Base-by-base conservation (phyloP, 2,888 invertebrate species). In the Poecilobothrus nobilitatus region DNA sequence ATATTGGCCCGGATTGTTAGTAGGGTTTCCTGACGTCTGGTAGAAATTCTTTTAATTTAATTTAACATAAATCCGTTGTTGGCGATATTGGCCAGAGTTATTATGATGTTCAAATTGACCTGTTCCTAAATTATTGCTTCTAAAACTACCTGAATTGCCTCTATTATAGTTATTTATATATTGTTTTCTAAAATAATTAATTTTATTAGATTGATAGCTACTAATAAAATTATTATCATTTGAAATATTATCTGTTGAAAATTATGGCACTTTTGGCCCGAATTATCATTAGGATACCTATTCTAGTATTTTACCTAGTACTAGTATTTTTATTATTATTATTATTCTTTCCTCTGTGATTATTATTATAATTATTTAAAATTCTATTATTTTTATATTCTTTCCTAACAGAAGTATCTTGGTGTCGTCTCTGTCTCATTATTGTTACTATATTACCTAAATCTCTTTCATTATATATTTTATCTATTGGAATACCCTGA, bases 401-500 rank as follows among this genome's bases (percentile, higher is more conserved):
- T 64, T 21, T 37, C 27, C 63, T 65, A 12, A 67, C 41, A 62
- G 33, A 67, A 10, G 27, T 8, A 62, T 67, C 63, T 34, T 67
- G 63, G 27, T 61, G 63, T n/a, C 63, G 27, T 63, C 67, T 62
- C 27, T 63, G 18, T 37, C 62, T 68, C 67, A 69, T 69, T 41
- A 69, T 41, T 18, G 20, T n/a, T 15, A 70, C 37, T 7, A 70
- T 68, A 12, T 66, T 63, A 7, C 61, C 27, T 33, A 70, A 68
- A 67, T 70, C 61, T 18, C 62, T 64, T 27, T 67, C 67, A 18
- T 65, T 65, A 15, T 68, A 67, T 34, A 67, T 68, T 68, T 70
- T 68, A 67, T 70, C 67, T 22, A 68, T 63, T 18, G 67, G 63
- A 18, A 68, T 63, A 37, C 67, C 70, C 37, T 70, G 67, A 9